Percentiles rank a stretch among this genome's conserved stretches.
Evolutionary conservation across 64 coral and sea anemone species (phyloP).

Genomic region (Porites lutea): DNA sequence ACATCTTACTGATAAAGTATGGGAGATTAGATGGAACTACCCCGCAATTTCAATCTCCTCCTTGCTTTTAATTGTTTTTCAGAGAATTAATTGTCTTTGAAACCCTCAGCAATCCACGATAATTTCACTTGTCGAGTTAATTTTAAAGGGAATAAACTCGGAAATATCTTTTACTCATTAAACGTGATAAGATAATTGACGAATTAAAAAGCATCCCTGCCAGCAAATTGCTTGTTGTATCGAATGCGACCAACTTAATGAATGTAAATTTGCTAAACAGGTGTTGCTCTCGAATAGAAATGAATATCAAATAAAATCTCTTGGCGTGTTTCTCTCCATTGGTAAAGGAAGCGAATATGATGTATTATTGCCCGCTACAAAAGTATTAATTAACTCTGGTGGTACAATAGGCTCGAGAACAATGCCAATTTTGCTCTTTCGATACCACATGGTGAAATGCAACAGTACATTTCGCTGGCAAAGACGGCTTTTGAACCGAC

Average conservation of each 20-base stretch:
- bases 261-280: constrained; percentile 56
- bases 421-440: constrained; percentile 41
- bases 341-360: constrained; percentile 32
- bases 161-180: constrained; percentile 62
- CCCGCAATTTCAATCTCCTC: neutral
- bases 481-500: neutral
- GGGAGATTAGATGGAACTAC: neutral
- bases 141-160: constrained; percentile 36
- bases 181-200: constrained; percentile 62
- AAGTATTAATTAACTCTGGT: constrained; percentile 78
- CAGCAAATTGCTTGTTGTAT: constrained; percentile 65
- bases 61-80: constrained; percentile 61
- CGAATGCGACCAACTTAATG: constrained; percentile 48
- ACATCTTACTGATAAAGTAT: neutral
- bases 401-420: constrained; percentile 54
- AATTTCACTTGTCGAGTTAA: constrained; percentile 51
- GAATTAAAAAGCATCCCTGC: constrained; percentile 65
- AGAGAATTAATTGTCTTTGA: constrained; percentile 41
- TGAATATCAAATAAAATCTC: constrained; percentile 51
- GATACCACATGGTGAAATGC: constrained; percentile 54
- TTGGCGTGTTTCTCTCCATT: constrained; percentile 58
- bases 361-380: constrained; percentile 53
- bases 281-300: constrained; percentile 49
- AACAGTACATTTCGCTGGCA: constrained; percentile 54
- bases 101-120: constrained; percentile 46